Evolutionary conservation across 2,797 vertebrate genomes (phyloP).

Genomic region (Poecilia picta): DNA sequence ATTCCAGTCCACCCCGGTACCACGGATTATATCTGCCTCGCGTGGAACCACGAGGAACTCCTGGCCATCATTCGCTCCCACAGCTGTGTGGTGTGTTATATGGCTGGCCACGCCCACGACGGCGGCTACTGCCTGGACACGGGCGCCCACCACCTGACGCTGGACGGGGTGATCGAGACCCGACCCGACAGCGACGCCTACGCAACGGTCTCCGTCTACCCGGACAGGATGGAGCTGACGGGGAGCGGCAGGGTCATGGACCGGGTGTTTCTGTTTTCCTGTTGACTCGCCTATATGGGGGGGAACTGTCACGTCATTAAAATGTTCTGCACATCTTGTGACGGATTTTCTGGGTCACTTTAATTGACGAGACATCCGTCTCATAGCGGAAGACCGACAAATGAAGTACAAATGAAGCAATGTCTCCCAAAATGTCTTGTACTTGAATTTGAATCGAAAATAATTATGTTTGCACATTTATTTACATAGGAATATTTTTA

Average conservation of each 20-base stretch:
- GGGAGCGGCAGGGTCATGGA: constrained; percentile 85
- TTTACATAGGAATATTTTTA: background rate
- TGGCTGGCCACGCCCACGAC: constrained; percentile 90
- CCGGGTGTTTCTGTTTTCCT: constrained; percentile 80
- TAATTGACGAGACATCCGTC: background rate
- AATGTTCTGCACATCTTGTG: background rate
- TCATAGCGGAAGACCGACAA: background rate
- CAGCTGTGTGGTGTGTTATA: constrained; percentile 87
- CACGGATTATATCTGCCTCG: constrained; percentile 81
- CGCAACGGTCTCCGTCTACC: constrained; percentile 85
- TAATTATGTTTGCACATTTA: background rate
- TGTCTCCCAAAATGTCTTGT: constrained; percentile 8
- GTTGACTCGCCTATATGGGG: background rate
- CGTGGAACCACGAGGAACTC: constrained; percentile 89
- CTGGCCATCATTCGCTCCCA: constrained; percentile 84
- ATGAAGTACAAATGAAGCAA: background rate
- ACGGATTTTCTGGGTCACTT: constrained; percentile 10
- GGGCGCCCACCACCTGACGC: constrained; percentile 88
- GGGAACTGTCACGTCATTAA: background rate
- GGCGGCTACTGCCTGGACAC: constrained; percentile 86
- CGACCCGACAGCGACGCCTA: constrained; percentile 87
- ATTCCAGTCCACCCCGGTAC: constrained; percentile 87
- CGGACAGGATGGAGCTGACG: constrained; percentile 88
- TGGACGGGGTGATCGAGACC: constrained; percentile 91
- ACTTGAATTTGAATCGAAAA: background rate